These are phyloP conservation scores for Echiichthys vipera DNA, from an alignment of 2,797 vertebrate species.

Conservation along the genomic window DNA sequence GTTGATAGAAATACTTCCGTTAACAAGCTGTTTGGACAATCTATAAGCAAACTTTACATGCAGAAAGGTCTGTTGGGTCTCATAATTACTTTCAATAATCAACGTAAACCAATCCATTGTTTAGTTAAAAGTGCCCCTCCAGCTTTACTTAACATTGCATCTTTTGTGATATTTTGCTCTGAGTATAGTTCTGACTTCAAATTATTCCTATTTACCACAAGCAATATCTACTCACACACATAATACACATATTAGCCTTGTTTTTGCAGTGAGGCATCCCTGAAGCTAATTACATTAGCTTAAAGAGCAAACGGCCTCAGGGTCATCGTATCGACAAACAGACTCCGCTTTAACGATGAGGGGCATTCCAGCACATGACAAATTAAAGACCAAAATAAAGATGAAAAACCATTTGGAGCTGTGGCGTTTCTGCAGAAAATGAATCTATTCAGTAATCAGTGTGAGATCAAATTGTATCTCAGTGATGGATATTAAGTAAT, in stretches of 20 bases:
- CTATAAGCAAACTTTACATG: not conserved
- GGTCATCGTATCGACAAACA: not conserved
- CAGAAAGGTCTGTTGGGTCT: not conserved
- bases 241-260: not conserved
- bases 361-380: conserved; percentile 8
- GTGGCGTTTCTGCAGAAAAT: conserved; percentile 1
- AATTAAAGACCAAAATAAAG: conserved; percentile 25
- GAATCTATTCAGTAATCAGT: not conserved
- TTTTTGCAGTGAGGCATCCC: conserved; percentile 1
- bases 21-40: not conserved
- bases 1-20: not conserved
- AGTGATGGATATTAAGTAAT: too few relatives aligned
- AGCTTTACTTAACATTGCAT: not conserved
- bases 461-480: not conserved
- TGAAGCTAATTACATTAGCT: conserved; percentile 14
- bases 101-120: too few relatives aligned
- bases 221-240: not conserved
- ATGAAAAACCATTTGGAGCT: not conserved
- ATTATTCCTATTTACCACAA: not conserved
- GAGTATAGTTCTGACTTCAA: not conserved
- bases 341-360: conserved; percentile 18
- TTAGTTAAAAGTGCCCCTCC: too few relatives aligned
- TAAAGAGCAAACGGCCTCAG: conserved; percentile 10
- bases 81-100: not conserved
- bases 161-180: not conserved